These are phyloP conservation scores for Antigone vipio DNA, from an alignment of 2,113 vertebrate species.

Conservation along the genomic window DNA sequence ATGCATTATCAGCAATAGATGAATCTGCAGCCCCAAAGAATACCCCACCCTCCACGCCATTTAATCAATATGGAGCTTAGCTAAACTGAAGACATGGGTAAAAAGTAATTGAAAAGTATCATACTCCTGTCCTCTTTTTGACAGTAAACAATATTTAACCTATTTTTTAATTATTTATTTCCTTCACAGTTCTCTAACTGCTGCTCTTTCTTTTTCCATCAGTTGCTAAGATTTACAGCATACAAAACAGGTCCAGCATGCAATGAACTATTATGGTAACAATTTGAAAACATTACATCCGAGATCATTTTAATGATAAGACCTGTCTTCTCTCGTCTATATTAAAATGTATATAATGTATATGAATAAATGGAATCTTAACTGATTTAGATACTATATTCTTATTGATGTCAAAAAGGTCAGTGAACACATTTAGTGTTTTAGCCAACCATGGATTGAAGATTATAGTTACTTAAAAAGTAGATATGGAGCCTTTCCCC, in stretches of 20 bases:
- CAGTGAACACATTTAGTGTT: constrained; percentile 1
- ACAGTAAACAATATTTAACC: not conserved
- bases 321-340: constrained; percentile 1
- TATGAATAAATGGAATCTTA: constrained; percentile 43
- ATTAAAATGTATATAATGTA: constrained; percentile 17
- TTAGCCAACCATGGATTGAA: constrained; percentile 11
- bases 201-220: not conserved
- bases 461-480: not conserved
- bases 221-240: not conserved
- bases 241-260: not conserved
- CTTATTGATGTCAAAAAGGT: constrained; percentile 29
- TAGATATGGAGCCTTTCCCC: not conserved
- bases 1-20: not conserved
- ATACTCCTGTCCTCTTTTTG: not conserved
- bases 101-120: not conserved
- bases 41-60: not conserved
- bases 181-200: not conserved
- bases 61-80: not conserved
- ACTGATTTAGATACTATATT: constrained; percentile 41
- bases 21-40: not conserved
- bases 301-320: constrained; percentile 9
- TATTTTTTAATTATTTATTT: not conserved
- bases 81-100: not conserved
- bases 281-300: constrained; percentile 17
- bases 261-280: constrained; percentile 1